Base-by-base conservation (phyloP, 53 echinoderm and acorn worm genomes). In the Zoroaster sp. region DNA sequence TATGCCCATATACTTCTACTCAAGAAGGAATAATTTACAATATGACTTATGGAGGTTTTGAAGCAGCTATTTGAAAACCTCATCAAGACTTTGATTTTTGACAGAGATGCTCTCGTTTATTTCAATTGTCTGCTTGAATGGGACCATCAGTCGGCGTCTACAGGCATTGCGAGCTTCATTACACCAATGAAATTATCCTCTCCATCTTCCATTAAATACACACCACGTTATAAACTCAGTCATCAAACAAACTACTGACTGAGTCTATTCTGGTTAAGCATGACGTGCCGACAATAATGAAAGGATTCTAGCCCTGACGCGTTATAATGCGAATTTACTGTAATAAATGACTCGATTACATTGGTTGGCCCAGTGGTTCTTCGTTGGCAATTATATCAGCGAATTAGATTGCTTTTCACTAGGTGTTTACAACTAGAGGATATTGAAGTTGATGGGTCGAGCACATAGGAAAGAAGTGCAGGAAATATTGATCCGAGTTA, bases 291-390 rank as follows among this genome's bases (percentile, higher is more conserved):
- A 11, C 79, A 63, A 79, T 63, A 20, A 63, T 4, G 30, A 59
- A 28, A 21, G 63, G 28, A 25, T 18, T 28, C 25, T n/a, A n/a
- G n/a, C 40, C 31, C 74, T n/a, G 18, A 20, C 44, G 15, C 74
- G 18, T 18, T 15, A 14, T 11, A 17, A 18, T 40, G 23, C 40
- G 20, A 20, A 23, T 74, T 40, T 40, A 37, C 74, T 17, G 74
- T 79, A 77, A 77, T 77, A 77, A 82, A 67, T 82, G 82, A 67
- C 82, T 82, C 82, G 66, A 82, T 68, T 68, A 66, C 80, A 65
- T 9, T 23, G 4, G 36, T 59, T 35, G 46, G 77, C 13, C 36
- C 46, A 32, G 75, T 21, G 45, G 12, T 31, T 68, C 41, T 31
- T 82, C 44, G 66, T 43, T 32, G 41, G 44, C 82, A 68, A 82